Percentiles rank a stretch among this genome's conserved stretches.
These are phyloP conservation scores for Speoplatyrhinus poulsoni DNA, from an alignment of 2,113 vertebrate genomes.

Conservation along the genomic window DNA sequence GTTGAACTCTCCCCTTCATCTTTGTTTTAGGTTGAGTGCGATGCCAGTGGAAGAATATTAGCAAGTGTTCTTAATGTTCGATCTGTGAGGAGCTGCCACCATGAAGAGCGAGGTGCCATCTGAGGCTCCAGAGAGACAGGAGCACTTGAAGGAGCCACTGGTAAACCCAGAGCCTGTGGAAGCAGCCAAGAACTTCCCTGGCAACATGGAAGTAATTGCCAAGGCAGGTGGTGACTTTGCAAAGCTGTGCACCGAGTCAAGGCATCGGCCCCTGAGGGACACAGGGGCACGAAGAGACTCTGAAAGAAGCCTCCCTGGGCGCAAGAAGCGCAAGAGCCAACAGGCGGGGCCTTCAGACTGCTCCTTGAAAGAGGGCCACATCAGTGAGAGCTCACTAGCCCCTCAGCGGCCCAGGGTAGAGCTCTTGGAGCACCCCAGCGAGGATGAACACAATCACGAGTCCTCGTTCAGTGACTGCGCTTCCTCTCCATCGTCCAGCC, in stretches of 20 bases:
- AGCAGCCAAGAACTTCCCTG: conserved; percentile 85
- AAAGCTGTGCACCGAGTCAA: conserved; percentile 81
- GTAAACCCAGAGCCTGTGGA: conserved; percentile 89
- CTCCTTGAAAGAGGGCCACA: conserved; percentile 80
- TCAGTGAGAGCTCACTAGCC: conserved; percentile 66
- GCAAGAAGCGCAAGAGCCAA: conserved; percentile 96
- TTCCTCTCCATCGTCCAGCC: conserved; percentile 94
- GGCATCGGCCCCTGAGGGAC: conserved; percentile 77
- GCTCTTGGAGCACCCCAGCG: conserved; percentile 83
- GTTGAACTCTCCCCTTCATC: conserved; percentile 18
- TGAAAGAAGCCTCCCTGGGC: conserved; percentile 84
- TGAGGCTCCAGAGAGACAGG: conserved; percentile 90
- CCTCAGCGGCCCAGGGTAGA: conserved; percentile 78
- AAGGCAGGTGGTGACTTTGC: conserved; percentile 93
- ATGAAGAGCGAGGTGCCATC: conserved; percentile 98
- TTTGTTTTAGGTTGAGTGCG: conserved; percentile 67
- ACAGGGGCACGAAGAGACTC: conserved; percentile 83
- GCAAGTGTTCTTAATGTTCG: conserved; percentile 55
- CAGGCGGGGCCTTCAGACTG: conserved; percentile 96
- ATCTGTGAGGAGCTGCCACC: conserved; percentile 77
- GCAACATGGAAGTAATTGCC: conserved; percentile 92
- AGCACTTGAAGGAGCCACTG: conserved; percentile 93
- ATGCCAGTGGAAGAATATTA: conserved; percentile 82
- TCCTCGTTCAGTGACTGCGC: conserved; percentile 97
- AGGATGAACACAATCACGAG: conserved; percentile 85